Evolutionary conservation across 2,797 vertebrate species (phyloP), one percentile per base, ranked within the genome.

Genomic region (Chelon auratus): DNA sequence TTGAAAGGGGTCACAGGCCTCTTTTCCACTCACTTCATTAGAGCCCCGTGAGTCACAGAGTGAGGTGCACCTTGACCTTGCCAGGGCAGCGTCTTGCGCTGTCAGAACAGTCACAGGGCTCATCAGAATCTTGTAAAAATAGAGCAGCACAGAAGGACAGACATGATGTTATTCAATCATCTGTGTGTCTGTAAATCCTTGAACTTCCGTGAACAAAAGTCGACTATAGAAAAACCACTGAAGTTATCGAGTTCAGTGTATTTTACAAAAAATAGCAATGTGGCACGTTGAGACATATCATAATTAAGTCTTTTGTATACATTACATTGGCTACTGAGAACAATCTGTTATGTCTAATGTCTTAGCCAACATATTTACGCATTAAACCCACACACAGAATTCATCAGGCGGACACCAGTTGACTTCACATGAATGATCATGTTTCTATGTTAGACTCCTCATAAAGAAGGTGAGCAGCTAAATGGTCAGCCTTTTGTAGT

Each of bases 81-180:
- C 84, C 78, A 72, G 55, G 36, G 37, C 37, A 66, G 62, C 58
- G 33, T 83, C 77, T 68, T 67, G 63, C 40, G 67, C 75, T 80
- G 73, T 80, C 68, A 81, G 58, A 52, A 20, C 62, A 11, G 65
- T 76, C 52, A 14, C 45, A 13, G 55, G 42, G 42, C 63, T 65
- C 30, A 81, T 90, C 82, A 90, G 76, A 78, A 57, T 17, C 55
- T 68, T 40, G n/a, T 84, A 81, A 87, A 91, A 87, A 85, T 87
- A 84, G 75, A 45, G 47, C 39, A 26, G 58, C 42, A n/a, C 47
- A 56, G 42, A 75, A 18, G 59, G 67, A 78, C 37, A 20, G 17
- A 30, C 17, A n/a, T 24, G 2, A 40, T 68, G 37, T 43, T n/a
- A 63, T 17, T 53, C 42, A 37, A 40, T 62, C 18, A 36, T 11